Evolutionary conservation across 2,113 vertebrate species (phyloP).

Genomic region (Laterallus jamaicensis): DNA sequence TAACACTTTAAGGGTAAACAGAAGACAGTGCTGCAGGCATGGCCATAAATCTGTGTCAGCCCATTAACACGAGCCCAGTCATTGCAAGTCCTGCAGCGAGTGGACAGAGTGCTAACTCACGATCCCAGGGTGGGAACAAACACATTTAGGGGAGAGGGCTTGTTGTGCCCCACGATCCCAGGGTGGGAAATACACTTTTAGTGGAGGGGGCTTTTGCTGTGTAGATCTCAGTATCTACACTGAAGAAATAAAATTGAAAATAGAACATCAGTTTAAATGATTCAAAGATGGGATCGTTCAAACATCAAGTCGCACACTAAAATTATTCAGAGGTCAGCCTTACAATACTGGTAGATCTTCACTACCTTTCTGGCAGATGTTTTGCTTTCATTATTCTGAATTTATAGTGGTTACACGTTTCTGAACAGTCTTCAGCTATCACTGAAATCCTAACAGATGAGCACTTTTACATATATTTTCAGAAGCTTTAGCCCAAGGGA

Average conservation of each 20-base stretch:
- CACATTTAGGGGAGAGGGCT: not conserved
- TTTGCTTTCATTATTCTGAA: not conserved
- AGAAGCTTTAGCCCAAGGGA: not conserved
- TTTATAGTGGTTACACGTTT: not conserved
- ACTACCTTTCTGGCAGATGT: not conserved
- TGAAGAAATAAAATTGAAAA: slow-evolving; percentile 2
- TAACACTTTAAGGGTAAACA: slow-evolving; percentile 4
- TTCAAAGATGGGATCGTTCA: not conserved
- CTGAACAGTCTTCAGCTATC: not conserved
- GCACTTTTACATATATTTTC: not conserved
- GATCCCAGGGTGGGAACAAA: not conserved
- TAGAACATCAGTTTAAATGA: not conserved
- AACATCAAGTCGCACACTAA: not conserved
- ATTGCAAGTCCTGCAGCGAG: not conserved
- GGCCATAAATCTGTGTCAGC: slow-evolving; percentile 19
- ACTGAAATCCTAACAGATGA: not conserved
- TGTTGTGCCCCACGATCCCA: not conserved
- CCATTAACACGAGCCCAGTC: not conserved
- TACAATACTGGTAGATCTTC: not conserved
- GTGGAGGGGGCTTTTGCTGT: not conserved
- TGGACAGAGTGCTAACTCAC: not conserved
- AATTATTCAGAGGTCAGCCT: not conserved
- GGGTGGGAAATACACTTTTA: not conserved
- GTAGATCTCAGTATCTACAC: not conserved
- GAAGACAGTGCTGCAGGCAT: not conserved